Percentiles rank a stretch among this genome's conserved stretches.
Evolutionary conservation across 2,888 invertebrate species (phyloP).

Genomic region (Ophion costatus): DNA sequence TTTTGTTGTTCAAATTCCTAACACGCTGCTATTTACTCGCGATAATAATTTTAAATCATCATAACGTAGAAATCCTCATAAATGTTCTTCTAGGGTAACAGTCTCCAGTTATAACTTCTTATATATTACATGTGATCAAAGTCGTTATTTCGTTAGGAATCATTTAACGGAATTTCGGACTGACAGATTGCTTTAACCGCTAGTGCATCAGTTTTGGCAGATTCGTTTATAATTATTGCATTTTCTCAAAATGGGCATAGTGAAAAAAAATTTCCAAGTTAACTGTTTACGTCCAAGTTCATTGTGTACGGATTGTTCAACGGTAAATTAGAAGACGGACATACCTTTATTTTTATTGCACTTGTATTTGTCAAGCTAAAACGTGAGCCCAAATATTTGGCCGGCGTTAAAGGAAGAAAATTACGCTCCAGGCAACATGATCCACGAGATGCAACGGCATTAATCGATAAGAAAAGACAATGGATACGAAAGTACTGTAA

Average conservation of each 20-base stretch:
- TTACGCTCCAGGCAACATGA: background rate
- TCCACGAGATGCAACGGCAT: background rate
- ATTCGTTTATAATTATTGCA: background rate
- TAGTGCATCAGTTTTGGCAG: background rate
- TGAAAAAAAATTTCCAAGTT: background rate
- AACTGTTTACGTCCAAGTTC: background rate
- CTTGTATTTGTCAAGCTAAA: background rate
- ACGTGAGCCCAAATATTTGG: background rate
- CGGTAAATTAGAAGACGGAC: background rate
- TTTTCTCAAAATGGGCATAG: background rate
- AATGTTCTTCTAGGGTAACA: background rate
- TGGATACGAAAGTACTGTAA: background rate
- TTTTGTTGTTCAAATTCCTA: background rate
- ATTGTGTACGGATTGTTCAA: background rate
- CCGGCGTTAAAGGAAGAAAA: background rate
- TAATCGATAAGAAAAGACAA: background rate
- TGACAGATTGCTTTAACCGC: background rate
- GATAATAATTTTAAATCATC: background rate
- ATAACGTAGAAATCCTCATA: background rate
- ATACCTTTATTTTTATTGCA: background rate
- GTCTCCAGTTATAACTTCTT: background rate
- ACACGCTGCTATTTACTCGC: constrained; percentile 5
- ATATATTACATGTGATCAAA: background rate
- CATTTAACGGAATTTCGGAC: background rate
- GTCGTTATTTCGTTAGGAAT: background rate